A percentile compares a stretch with the other conserved stretches of the same genome.
Conservation (phyloP, 2,797 vertebrate species). For the Amphiprion clarkii region DNA sequence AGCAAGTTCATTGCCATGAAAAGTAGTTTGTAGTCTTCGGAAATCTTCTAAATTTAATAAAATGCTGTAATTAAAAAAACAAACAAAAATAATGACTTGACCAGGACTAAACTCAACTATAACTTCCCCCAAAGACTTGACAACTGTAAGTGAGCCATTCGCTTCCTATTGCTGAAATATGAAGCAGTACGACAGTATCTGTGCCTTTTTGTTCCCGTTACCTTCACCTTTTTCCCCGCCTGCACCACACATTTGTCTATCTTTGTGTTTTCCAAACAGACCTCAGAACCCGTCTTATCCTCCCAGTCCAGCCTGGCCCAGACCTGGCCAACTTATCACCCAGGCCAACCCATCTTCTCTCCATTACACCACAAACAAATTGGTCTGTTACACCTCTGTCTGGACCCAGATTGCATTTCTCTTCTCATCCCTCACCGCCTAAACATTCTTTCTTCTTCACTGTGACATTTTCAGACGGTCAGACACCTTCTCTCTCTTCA, state of each 20-base stretch:
- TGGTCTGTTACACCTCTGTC: slow-evolving; percentile 85
- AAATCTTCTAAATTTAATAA: neutral
- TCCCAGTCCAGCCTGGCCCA: slow-evolving; percentile 64
- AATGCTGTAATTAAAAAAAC: neutral
- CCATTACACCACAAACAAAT: slow-evolving; percentile 85
- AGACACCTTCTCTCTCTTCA: slow-evolving; percentile 55
- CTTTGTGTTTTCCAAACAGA: slow-evolving; percentile 64
- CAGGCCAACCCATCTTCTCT: slow-evolving; percentile 77
- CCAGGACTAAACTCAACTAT: slow-evolving; percentile 12
- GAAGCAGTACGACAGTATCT: slow-evolving; percentile 22
- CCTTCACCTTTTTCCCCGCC: slow-evolving; percentile 46
- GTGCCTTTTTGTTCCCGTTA: slow-evolving; percentile 35
- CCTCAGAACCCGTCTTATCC: slow-evolving; percentile 71
- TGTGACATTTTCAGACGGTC: slow-evolving; percentile 76
- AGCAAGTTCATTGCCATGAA: neutral
- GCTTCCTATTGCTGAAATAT: slow-evolving; percentile 40
- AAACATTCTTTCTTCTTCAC: slow-evolving; percentile 78
- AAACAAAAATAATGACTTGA: neutral
- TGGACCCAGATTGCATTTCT: slow-evolving; percentile 85
- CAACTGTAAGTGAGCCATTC: slow-evolving; percentile 33
- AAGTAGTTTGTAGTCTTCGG: neutral
- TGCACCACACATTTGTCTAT: slow-evolving; percentile 61
- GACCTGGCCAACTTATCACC: slow-evolving; percentile 74
- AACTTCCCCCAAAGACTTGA: slow-evolving; percentile 37
- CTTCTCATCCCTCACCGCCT: slow-evolving; percentile 81